phyloP scores from a whole-genome alignment of 1,140 invertebrate species.

The Acyrthosiphon pisum region DNA sequence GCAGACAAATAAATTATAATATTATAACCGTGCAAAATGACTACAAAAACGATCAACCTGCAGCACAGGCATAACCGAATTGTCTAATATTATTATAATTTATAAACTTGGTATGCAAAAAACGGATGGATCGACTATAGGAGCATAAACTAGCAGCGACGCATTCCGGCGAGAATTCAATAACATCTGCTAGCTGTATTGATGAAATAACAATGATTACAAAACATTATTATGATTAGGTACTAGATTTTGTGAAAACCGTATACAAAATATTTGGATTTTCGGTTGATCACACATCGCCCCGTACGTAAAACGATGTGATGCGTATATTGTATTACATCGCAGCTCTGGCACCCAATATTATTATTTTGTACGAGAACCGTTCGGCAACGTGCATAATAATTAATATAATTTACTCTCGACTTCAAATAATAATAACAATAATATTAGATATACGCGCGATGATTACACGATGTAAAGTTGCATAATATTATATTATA shows the following conservation, averaged over 20 bases:
- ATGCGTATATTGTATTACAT: neutral
- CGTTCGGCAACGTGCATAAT: neutral
- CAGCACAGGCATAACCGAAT: too few species aligned
- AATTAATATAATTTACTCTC: neutral
- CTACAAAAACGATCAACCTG: too few species aligned
- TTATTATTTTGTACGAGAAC: neutral
- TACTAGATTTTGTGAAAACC: neutral
- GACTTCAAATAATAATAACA: neutral
- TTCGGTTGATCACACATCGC: neutral
- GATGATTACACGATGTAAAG: neutral
- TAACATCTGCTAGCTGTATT: neutral
- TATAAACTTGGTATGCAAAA: too few species aligned
- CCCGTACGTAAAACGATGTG: neutral
- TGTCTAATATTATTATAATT: too few species aligned
- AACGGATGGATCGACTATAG: too few species aligned
- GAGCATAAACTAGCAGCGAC: neutral
- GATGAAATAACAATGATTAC: neutral
- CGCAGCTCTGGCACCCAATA: neutral
- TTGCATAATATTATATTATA: neutral
- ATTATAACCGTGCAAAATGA: too few species aligned
- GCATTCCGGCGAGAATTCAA: neutral
- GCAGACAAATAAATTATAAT: too few species aligned
- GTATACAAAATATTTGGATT: neutral
- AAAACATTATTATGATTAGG: neutral
- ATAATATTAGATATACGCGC: neutral